Evolutionary conservation across 2,797 vertebrate genomes (phyloP).

Genomic region (Coreius guichenoti): DNA sequence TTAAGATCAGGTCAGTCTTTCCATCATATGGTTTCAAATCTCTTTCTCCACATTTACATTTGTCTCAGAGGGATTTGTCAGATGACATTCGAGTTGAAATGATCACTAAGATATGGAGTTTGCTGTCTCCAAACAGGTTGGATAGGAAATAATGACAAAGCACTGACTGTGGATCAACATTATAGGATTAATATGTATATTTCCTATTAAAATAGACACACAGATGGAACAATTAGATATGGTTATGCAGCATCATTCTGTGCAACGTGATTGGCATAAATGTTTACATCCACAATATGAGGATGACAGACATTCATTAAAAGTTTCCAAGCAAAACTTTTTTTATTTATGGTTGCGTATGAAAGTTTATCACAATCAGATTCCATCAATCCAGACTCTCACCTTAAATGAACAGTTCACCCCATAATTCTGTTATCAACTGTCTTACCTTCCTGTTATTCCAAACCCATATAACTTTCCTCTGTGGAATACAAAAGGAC

Average conservation of each 20-base stretch:
- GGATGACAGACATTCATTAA: constrained; percentile 11
- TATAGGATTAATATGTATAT: neutral
- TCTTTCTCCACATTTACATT: neutral
- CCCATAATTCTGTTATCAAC: neutral
- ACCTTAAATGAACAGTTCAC: neutral
- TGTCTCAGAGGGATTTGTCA: neutral
- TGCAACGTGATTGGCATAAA: neutral
- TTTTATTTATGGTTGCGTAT: neutral
- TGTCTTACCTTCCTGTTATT: neutral
- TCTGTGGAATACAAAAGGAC: no score
- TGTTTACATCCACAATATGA: neutral
- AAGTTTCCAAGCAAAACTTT: neutral
- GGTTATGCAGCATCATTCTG: neutral
- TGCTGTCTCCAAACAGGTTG: constrained; percentile 7
- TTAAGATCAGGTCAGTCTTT: neutral
- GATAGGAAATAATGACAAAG: constrained; percentile 29
- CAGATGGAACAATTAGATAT: constrained; percentile 18
- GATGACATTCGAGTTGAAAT: constrained; percentile 23
- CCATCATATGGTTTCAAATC: neutral
- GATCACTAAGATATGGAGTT: constrained; percentile 5
- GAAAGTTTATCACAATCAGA: neutral
- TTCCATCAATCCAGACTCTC: neutral
- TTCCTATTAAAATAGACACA: neutral
- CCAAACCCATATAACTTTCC: neutral
- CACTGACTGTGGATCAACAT: constrained; percentile 16